Conservation (phyloP, 2,797 vertebrate genomes). For the Dendrocincla fuliginosa region DNA sequence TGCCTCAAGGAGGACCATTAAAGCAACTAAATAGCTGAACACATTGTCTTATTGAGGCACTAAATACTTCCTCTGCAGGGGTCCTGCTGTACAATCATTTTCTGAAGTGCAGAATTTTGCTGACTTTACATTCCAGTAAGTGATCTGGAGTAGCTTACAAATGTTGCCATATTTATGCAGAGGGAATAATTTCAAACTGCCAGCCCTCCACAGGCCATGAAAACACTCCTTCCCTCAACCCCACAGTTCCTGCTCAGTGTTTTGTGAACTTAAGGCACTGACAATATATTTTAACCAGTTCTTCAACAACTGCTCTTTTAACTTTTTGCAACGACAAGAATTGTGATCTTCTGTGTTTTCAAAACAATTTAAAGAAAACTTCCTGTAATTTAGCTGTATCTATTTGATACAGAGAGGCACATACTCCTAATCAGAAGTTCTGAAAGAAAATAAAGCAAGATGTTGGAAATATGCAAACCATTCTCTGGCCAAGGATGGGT, state of each 20-base stretch:
- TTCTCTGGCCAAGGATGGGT: neutral
- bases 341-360: neutral
- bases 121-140: constrained; percentile 57
- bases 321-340: neutral
- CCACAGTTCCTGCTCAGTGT: neutral
- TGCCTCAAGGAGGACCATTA: neutral
- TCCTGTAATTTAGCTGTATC: neutral
- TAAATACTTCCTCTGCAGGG: constrained; percentile 38
- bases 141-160: constrained; percentile 52
- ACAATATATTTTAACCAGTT: constrained; percentile 47
- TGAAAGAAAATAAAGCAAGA: neutral
- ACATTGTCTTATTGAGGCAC: neutral
- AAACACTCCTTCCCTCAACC: constrained; percentile 22
- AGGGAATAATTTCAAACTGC: constrained; percentile 26
- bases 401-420: neutral
- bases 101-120: constrained; percentile 41
- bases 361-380: neutral
- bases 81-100: constrained; percentile 2
- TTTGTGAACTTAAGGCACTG: constrained; percentile 20
- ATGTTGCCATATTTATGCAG: constrained; percentile 47
- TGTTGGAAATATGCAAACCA: neutral
- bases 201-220: constrained; percentile 3
- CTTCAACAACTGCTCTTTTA: neutral
- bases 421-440: neutral
- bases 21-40: neutral